Conservation (phyloP, 2,113 vertebrate species). For the Chelonoidis abingdonii region DNA sequence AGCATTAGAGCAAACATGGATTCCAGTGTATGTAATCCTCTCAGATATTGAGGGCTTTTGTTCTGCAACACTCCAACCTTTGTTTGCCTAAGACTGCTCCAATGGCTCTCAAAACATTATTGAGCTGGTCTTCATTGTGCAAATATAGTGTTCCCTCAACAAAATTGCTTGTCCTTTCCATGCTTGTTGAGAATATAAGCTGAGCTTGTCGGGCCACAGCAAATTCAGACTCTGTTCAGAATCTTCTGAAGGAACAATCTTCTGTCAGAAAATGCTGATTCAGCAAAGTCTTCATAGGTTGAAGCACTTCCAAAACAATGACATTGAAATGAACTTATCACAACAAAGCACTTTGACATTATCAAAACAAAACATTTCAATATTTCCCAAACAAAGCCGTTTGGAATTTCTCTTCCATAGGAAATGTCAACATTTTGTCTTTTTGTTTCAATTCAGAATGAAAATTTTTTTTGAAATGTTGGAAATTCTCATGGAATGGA, state of each 20-base stretch:
- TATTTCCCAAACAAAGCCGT: background rate
- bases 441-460: background rate
- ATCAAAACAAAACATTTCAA: background rate
- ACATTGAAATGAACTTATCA: background rate
- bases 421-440: background rate
- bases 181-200: slow-evolving; percentile 12
- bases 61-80: background rate
- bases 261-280: background rate
- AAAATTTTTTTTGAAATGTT: background rate
- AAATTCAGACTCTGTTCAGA: background rate
- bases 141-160: background rate
- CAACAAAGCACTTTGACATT: slow-evolving; percentile 10
- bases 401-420: background rate
- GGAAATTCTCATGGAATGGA: background rate
- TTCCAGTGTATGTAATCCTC: background rate
- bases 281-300: background rate
- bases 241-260: background rate
- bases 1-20: background rate
- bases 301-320: slow-evolving; percentile 31
- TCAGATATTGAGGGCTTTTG: background rate
- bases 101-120: background rate
- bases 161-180: background rate
- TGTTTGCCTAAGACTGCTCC: background rate
- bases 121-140: background rate
- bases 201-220: background rate